Conservation (phyloP, 1,140 invertebrate species). For the Branchinecta lynchi region DNA sequence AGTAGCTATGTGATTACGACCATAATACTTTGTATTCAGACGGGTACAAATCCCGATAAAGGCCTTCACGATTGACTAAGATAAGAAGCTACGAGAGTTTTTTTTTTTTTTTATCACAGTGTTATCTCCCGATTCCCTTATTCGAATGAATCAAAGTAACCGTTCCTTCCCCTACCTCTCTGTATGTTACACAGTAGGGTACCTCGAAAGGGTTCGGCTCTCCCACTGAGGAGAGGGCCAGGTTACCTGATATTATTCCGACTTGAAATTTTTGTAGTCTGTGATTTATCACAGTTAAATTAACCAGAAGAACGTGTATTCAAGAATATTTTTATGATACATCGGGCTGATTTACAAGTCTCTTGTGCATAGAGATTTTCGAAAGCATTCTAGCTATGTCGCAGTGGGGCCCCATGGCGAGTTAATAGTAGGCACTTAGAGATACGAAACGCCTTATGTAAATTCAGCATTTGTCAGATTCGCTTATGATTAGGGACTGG, state of each 20-base stretch:
- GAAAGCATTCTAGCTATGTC: neutral
- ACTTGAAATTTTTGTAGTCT: conserved; percentile 7
- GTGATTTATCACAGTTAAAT: conserved; percentile 7
- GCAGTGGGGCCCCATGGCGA: neutral
- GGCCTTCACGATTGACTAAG: no score
- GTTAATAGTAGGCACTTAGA: neutral
- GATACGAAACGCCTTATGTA: neutral
- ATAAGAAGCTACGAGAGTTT: no score
- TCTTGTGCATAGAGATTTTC: neutral
- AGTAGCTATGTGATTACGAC: no score
- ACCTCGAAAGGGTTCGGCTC: neutral
- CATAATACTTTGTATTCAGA: no score
- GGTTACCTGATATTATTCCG: conserved; percentile 4
- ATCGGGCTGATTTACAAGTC: conserved; percentile 6
- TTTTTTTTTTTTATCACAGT: no score
- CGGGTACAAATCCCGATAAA: no score
- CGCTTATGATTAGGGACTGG: neutral
- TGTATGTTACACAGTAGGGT: neutral
- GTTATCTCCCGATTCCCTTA: no score
- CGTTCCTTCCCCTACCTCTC: neutral
- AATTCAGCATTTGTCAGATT: neutral
- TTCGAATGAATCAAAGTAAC: neutral
- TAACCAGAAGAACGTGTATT: conserved; percentile 7
- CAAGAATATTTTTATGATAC: conserved; percentile 10
- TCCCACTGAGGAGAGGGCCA: neutral